These are phyloP conservation scores for Pseudorasbora parva DNA, from an alignment of 2,113 vertebrate genomes.

Conservation along the genomic window DNA sequence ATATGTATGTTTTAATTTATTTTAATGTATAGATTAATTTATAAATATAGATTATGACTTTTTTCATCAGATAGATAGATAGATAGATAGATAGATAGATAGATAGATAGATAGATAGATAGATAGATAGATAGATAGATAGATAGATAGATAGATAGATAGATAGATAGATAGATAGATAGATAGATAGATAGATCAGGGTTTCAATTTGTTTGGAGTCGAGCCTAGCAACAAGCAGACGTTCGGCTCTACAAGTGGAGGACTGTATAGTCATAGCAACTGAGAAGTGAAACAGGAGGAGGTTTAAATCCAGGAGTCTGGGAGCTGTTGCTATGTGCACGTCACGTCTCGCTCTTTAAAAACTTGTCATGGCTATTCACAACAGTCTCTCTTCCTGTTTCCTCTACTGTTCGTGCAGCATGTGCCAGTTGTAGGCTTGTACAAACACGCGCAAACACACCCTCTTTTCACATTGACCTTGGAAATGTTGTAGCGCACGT, in stretches of 20 bases:
- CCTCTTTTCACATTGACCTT: slow-evolving; percentile 35
- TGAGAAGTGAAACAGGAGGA: slow-evolving; percentile 29
- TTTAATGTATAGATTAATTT: no score
- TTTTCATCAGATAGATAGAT: no score
- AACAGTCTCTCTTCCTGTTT: slow-evolving; percentile 22
- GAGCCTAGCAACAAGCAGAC: slow-evolving; percentile 4
- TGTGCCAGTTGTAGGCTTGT: slow-evolving; percentile 30
- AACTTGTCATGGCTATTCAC: background rate
- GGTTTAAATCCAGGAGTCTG: background rate
- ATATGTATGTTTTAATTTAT: no score
- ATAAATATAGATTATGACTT: no score
- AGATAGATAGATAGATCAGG: background rate
- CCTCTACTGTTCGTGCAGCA: background rate
- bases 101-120: no score
- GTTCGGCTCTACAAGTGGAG: background rate
- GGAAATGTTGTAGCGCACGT: background rate
- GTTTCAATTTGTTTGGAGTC: background rate
- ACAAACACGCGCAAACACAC: slow-evolving; percentile 30
- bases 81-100: no score
- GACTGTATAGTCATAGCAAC: slow-evolving; percentile 31
- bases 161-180: no score
- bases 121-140: no score
- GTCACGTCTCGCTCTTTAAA: slow-evolving; percentile 8
- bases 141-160: no score
- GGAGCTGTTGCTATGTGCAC: slow-evolving; percentile 38